phyloP scores from a whole-genome alignment of 2,888 invertebrate species.

The Chironomus riparius region DNA sequence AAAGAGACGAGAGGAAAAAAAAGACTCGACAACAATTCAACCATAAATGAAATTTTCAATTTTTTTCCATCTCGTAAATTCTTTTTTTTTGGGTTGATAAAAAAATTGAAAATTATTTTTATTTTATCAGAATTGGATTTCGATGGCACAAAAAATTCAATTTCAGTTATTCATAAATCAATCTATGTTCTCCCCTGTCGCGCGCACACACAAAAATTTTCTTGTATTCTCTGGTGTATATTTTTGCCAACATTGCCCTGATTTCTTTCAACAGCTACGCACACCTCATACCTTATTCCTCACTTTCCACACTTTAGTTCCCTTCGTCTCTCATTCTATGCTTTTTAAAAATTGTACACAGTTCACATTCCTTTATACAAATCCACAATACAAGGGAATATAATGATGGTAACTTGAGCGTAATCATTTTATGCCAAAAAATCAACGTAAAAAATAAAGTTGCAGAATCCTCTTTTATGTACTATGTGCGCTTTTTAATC shows the following conservation, averaged over 20 bases:
- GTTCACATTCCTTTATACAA: too few relatives aligned
- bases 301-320: background rate
- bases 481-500: constrained; percentile 6
- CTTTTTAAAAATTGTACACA: background rate
- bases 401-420: background rate
- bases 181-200: constrained; percentile 16
- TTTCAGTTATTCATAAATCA: constrained; percentile 21
- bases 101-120: background rate
- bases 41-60: constrained; percentile 8
- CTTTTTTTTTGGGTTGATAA: background rate
- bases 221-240: background rate
- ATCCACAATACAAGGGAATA: background rate
- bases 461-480: background rate
- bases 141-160: constrained; percentile 8
- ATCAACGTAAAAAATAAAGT: background rate
- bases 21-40: background rate
- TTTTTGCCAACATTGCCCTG: background rate
- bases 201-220: background rate
- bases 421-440: constrained; percentile 8
- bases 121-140: constrained; percentile 14
- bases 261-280: background rate
- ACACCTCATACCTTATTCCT: background rate
- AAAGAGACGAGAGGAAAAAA: background rate
- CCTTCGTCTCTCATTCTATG: background rate
- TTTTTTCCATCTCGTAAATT: background rate